These are phyloP conservation scores for Ypsolopha sequella DNA, from an alignment of 2,888 invertebrate genomes.

Conservation along the genomic window DNA sequence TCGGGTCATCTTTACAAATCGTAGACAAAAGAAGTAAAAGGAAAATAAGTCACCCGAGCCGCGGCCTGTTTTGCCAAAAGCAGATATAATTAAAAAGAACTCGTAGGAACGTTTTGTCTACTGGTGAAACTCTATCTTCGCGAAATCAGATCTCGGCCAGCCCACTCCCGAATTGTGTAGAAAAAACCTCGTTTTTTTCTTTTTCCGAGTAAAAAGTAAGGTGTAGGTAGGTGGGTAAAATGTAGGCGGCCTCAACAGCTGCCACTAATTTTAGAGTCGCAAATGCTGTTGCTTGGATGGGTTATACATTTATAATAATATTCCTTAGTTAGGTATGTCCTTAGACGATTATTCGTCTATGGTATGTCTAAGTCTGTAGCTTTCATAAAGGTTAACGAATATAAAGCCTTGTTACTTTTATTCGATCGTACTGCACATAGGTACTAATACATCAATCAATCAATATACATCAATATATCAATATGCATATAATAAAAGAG, in stretches of 20 bases:
- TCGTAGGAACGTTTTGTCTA: constrained; percentile 50
- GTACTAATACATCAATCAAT: too few species aligned
- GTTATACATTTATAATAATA: neutral
- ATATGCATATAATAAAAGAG: too few species aligned
- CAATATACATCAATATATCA: too few species aligned
- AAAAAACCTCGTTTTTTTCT: constrained; percentile 33
- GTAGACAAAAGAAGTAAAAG: constrained; percentile 7
- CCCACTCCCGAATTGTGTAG: constrained; percentile 27
- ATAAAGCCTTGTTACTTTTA: too few species aligned
- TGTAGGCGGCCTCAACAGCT: constrained; percentile 42
- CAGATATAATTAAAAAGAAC: constrained; percentile 57
- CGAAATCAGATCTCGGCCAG: constrained; percentile 53
- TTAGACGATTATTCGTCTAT: too few species aligned
- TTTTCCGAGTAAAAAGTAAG: constrained; percentile 42
- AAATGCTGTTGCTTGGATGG: constrained; percentile 17
- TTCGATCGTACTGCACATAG: too few species aligned
- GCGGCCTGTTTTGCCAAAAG: constrained; percentile 34
- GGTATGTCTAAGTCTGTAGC: too few species aligned
- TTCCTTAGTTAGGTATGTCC: too few species aligned
- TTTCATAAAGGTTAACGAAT: too few species aligned
- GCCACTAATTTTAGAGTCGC: constrained; percentile 43
- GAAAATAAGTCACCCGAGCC: constrained; percentile 33
- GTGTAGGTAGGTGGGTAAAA: constrained; percentile 31
- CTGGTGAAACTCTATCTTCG: constrained; percentile 58
- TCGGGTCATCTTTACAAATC: constrained; percentile 2